Conservation (phyloP, 1,140 invertebrate genomes). For the Pogonognathellus flavescens region DNA sequence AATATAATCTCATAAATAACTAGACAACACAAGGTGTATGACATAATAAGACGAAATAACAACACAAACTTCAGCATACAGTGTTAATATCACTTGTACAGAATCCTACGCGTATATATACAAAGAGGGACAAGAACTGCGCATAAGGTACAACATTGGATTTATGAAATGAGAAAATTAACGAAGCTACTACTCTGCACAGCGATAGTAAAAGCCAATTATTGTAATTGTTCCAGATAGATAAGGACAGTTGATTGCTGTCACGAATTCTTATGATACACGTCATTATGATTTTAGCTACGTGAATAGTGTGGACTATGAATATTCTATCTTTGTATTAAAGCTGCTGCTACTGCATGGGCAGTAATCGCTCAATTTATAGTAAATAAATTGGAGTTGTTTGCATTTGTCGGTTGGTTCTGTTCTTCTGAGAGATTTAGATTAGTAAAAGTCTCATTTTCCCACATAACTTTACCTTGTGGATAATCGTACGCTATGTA, state of each 20-base stretch:
- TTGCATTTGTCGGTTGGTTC: neutral
- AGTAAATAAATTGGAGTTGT: too few relatives aligned
- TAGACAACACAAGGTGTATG: too few relatives aligned
- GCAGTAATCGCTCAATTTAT: neutral
- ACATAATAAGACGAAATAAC: too few relatives aligned
- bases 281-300: neutral
- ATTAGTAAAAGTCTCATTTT: neutral
- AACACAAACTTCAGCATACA: too few relatives aligned
- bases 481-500: neutral
- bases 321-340: too few relatives aligned
- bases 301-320: neutral
- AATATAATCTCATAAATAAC: too few relatives aligned
- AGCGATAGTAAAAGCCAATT: neutral
- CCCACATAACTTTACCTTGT: constrained; percentile 14
- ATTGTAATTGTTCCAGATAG: constrained; percentile 29
- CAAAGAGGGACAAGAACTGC: too few relatives aligned
- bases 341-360: too few relatives aligned
- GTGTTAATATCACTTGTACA: too few relatives aligned
- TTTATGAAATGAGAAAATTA: constrained; percentile 14
- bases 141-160: neutral
- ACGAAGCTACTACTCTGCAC: neutral
- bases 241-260: constrained; percentile 12
- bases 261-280: constrained; percentile 20
- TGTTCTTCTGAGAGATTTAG: neutral
- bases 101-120: too few relatives aligned